Percentiles rank a stretch among this genome's conserved stretches.
These are phyloP conservation scores for Sclerurus mexicanus DNA, from an alignment of 2,113 vertebrate genomes.

Conservation along the genomic window DNA sequence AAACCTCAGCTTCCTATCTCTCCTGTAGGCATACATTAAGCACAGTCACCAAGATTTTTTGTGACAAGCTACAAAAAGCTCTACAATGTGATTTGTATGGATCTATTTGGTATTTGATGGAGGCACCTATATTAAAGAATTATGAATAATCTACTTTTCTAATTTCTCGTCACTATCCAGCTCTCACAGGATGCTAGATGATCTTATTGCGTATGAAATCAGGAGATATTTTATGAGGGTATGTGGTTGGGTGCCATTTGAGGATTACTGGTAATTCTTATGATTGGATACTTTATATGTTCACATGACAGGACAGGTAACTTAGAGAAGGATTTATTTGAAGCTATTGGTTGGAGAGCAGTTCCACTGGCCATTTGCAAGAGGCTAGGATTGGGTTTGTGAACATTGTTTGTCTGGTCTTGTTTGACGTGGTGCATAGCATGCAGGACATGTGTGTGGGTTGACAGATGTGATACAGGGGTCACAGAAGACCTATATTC, in stretches of 20 bases:
- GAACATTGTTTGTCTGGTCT: background rate
- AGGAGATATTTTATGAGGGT: background rate
- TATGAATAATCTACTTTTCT: background rate
- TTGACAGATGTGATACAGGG: background rate
- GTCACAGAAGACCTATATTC: background rate
- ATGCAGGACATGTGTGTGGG: background rate
- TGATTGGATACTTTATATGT: background rate
- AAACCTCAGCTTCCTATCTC: background rate
- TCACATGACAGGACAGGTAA: background rate
- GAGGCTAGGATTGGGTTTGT: background rate
- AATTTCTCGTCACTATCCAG: background rate
- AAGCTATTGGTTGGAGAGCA: background rate
- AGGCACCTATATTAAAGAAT: background rate
- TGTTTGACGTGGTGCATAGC: background rate
- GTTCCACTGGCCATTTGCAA: background rate
- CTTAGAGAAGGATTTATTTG: background rate
- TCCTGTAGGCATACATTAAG: constrained; percentile 7
- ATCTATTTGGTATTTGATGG: background rate
- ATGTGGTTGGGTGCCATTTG: background rate
- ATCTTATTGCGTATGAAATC: background rate
- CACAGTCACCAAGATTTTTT: background rate
- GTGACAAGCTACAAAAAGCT: constrained; percentile 24
- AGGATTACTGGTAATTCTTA: background rate
- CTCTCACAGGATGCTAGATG: background rate
- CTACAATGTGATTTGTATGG: background rate